Conservation (phyloP, 2,797 vertebrate genomes). For the Hemitrygon akajei region DNA sequence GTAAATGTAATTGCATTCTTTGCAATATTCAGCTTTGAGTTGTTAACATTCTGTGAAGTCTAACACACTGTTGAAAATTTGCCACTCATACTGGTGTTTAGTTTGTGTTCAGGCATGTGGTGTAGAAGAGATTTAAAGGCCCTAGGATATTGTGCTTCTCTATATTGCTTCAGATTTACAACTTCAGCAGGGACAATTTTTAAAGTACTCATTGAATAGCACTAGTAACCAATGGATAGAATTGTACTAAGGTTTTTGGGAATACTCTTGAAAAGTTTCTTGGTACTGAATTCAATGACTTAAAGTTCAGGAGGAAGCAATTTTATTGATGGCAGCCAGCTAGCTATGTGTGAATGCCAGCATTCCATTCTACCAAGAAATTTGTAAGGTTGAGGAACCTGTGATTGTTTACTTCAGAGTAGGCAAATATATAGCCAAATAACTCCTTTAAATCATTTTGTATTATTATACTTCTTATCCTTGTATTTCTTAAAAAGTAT, state of each 20-base stretch:
- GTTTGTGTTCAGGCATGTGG: background rate
- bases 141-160: too few species aligned
- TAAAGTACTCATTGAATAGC: background rate
- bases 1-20: too few species aligned
- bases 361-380: background rate
- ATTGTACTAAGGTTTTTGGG: background rate
- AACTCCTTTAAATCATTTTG: background rate
- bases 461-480: too few species aligned
- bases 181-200: background rate
- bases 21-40: background rate
- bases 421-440: conserved; percentile 5
- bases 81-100: background rate
- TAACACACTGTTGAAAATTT: background rate
- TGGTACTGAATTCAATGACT: background rate
- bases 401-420: background rate
- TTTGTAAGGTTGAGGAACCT: background rate
- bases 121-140: background rate
- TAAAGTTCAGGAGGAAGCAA: background rate
- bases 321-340: background rate
- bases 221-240: background rate
- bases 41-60: background rate
- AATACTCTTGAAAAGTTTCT: background rate
- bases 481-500: background rate
- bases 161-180: background rate
- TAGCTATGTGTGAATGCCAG: background rate